Evolutionary conservation across 2,888 invertebrate genomes (phyloP).

Genomic region (Prosopocoilus inquinatus): DNA sequence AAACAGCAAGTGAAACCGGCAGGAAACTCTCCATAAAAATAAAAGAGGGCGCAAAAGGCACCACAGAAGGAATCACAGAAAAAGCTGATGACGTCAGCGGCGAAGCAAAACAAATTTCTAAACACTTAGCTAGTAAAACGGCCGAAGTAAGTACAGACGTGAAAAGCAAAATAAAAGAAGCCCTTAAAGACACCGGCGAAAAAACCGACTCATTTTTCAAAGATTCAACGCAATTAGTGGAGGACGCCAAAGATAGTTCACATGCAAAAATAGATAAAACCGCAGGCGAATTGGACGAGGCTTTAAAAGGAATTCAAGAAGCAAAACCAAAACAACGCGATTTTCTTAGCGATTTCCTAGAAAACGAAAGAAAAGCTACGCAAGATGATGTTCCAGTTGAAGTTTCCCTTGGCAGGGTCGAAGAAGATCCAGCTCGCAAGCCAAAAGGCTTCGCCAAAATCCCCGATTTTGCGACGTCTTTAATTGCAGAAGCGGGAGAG

Average conservation of each 20-base stretch:
- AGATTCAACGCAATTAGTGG: background rate
- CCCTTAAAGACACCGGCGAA: background rate
- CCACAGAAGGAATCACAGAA: conserved; percentile 20
- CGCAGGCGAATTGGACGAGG: background rate
- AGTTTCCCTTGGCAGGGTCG: too few relatives aligned
- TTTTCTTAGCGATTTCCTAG: conserved; percentile 8
- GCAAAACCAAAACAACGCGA: conserved; percentile 12
- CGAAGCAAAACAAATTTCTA: too few relatives aligned
- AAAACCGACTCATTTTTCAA: background rate
- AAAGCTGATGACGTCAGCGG: background rate
- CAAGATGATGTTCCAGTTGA: background rate
- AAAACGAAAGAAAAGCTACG: conserved; percentile 4
- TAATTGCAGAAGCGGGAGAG: background rate
- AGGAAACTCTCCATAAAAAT: background rate
- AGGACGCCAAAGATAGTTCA: conserved; percentile 8
- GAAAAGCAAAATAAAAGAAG: conserved; percentile 6
- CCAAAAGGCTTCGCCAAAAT: too few relatives aligned
- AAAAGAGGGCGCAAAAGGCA: conserved; percentile 7
- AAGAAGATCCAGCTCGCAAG: too few relatives aligned
- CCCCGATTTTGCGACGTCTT: too few relatives aligned
- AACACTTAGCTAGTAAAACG: too few relatives aligned
- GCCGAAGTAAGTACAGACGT: too few relatives aligned
- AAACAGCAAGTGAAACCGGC: background rate
- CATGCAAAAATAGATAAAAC: conserved; percentile 18
- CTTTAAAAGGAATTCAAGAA: background rate